These are phyloP conservation scores for Drosophila pectinifera DNA, from an alignment of 1,140 invertebrate species.

Conservation along the genomic window DNA sequence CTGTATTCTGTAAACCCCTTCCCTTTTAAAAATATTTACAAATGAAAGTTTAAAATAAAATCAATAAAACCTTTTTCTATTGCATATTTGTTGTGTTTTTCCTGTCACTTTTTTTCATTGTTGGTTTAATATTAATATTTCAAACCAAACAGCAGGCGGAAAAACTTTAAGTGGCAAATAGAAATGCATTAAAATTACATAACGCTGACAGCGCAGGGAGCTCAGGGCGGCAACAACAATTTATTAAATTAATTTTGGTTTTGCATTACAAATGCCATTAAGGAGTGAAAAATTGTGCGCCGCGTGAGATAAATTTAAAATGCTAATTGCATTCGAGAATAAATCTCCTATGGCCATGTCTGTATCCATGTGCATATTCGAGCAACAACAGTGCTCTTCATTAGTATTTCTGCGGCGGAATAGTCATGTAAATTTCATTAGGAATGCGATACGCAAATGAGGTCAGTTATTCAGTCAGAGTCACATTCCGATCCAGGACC, in stretches of 20 bases:
- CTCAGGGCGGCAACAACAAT: slow-evolving; percentile 15
- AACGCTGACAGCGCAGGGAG: neutral
- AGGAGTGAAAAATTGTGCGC: slow-evolving; percentile 40
- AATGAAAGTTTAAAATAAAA: slow-evolving; percentile 1
- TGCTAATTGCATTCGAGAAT: slow-evolving; percentile 77
- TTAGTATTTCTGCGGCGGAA: slow-evolving; percentile 50
- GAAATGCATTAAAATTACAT: slow-evolving; percentile 42
- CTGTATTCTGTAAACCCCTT: neutral
- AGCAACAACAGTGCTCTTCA: slow-evolving; percentile 58
- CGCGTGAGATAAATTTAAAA: slow-evolving; percentile 64
- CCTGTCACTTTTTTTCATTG: neutral
- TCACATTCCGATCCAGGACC: neutral
- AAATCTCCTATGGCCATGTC: slow-evolving; percentile 61
- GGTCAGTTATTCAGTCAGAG: slow-evolving; percentile 41
- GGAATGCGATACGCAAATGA: slow-evolving; percentile 47
- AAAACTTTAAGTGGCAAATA: slow-evolving; percentile 46
- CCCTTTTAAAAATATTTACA: neutral
- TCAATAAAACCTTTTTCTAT: slow-evolving; percentile 24
- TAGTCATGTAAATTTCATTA: slow-evolving; percentile 58
- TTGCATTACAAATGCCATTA: slow-evolving; percentile 64
- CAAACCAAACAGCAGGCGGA: neutral
- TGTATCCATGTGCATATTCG: slow-evolving; percentile 12
- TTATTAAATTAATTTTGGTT: slow-evolving; percentile 66
- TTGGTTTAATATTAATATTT: slow-evolving; percentile 3
- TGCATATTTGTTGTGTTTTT: neutral